phyloP scores from a whole-genome alignment of 2,797 vertebrate genomes.

The Oreortyx pictus region DNA sequence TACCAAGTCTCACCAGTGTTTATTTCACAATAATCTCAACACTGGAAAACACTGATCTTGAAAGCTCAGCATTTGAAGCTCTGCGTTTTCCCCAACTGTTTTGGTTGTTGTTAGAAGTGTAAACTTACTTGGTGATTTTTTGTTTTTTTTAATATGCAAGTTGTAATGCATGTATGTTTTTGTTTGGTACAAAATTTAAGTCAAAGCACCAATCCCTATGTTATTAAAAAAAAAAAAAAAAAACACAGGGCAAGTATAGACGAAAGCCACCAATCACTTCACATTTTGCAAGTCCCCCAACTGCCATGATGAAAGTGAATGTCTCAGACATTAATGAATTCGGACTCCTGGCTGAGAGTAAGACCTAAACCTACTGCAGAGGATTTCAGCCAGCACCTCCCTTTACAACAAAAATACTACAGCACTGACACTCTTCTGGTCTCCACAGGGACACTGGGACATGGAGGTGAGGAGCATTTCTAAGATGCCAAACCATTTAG shows the following conservation, averaged over 20 bases:
- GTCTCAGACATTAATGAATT: neutral
- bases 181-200: neutral
- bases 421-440: neutral
- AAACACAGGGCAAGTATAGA: neutral
- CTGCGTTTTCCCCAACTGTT: fast-evolving
- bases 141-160: neutral
- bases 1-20: neutral
- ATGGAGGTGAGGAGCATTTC: neutral
- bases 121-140: neutral
- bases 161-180: neutral
- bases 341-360: neutral
- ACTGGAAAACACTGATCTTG: neutral
- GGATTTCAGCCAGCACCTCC: neutral
- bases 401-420: neutral
- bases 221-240: neutral
- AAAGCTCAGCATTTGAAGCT: neutral
- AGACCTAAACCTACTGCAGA: neutral
- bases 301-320: neutral
- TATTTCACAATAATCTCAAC: neutral
- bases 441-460: neutral
- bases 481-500: neutral
- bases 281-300: neutral
- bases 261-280: neutral
- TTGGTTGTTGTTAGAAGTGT: neutral
- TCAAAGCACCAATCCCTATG: neutral